Percentiles rank a stretch among this genome's conserved stretches.
These are phyloP conservation scores for Melitaea cinxia DNA, from an alignment of 1,140 invertebrate genomes.

Conservation along the genomic window DNA sequence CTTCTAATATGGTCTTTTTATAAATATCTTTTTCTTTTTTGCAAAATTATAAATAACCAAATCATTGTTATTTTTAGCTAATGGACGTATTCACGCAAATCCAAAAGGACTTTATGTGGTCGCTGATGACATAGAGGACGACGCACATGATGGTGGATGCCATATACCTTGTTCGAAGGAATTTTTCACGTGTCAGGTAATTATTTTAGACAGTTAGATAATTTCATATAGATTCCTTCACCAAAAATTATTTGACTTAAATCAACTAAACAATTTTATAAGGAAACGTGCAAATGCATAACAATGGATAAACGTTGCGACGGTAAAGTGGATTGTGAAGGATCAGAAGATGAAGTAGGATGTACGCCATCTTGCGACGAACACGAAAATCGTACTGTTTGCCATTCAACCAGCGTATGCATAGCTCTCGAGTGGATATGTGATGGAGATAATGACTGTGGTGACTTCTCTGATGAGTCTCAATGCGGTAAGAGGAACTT, in stretches of 20 bases:
- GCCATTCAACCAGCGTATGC: conserved; percentile 87
- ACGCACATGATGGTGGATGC: conserved; percentile 56
- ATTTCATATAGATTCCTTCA: background rate
- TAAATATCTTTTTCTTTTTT: too few relatives aligned
- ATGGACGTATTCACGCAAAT: conserved; percentile 39
- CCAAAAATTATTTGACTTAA: background rate
- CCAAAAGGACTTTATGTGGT: conserved; percentile 43
- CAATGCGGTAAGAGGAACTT: conserved; percentile 84
- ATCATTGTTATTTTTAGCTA: conserved; percentile 25
- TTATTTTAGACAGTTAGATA: background rate
- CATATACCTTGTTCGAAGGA: conserved; percentile 58
- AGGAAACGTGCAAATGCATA: conserved; percentile 84
- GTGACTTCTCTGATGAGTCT: conserved; percentile 91
- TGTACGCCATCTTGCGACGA: conserved; percentile 84
- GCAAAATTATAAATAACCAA: background rate
- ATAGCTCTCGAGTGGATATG: conserved; percentile 90
- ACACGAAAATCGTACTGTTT: conserved; percentile 83
- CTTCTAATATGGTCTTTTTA: too few relatives aligned
- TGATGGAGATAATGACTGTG: conserved; percentile 90
- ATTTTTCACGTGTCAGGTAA: conserved; percentile 70
- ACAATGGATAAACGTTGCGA: conserved; percentile 83
- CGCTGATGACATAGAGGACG: conserved; percentile 50
- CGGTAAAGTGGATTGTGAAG: conserved; percentile 84
- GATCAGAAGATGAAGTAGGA: conserved; percentile 86
- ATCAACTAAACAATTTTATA: background rate